Evolutionary conservation across 2,888 invertebrate species (phyloP).

Genomic region (Conops quadrifasciatus): DNA sequence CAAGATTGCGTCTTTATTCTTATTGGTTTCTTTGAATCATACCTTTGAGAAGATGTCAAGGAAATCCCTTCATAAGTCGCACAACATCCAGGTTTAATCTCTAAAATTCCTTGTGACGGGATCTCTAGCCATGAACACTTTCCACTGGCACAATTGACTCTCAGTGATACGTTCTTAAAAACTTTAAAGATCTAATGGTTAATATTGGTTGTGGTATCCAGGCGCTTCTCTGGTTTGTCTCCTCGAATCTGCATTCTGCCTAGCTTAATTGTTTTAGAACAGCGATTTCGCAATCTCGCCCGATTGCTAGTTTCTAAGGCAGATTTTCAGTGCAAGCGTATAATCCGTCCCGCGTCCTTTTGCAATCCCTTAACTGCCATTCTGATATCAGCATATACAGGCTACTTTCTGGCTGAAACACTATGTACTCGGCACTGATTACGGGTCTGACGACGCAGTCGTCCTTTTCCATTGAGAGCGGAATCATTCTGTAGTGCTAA

Average conservation of each 20-base stretch:
- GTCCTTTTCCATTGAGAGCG: neutral
- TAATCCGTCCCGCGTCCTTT: too few relatives aligned
- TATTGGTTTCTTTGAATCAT: neutral
- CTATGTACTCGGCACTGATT: too few relatives aligned
- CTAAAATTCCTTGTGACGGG: neutral
- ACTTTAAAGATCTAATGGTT: too few relatives aligned
- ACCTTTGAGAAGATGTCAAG: neutral
- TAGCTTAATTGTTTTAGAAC: neutral
- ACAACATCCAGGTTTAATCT: neutral
- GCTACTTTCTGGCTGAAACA: neutral
- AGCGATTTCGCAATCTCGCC: neutral
- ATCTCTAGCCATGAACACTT: neutral
- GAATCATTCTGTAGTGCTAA: neutral
- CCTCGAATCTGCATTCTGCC: too few relatives aligned
- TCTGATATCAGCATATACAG: slow-evolving; percentile 3
- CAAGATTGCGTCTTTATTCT: neutral
- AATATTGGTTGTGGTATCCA: too few relatives aligned
- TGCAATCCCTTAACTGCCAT: neutral
- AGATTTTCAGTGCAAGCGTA: too few relatives aligned
- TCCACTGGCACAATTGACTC: neutral
- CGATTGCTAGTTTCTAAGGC: neutral
- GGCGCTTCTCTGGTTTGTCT: too few relatives aligned
- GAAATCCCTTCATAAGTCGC: neutral
- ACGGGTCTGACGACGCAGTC: neutral
- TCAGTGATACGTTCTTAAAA: neutral